phyloP scores from a whole-genome alignment of 2,113 vertebrate genomes.

The Mormoops blainvillei region DNA sequence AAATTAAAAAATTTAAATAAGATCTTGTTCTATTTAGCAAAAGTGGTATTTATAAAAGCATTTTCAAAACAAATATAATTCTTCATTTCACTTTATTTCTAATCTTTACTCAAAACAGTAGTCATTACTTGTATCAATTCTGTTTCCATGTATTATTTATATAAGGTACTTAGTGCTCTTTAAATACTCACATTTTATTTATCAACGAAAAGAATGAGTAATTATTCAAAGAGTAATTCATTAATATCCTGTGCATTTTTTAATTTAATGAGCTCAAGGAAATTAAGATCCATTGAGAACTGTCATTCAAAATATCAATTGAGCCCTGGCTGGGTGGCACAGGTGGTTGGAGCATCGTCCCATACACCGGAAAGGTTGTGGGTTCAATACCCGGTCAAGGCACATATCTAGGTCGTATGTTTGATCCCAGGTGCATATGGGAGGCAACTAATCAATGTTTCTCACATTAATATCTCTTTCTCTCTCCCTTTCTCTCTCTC shows the following conservation, averaged over 20 bases:
- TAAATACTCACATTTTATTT: background rate
- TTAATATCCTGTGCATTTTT: background rate
- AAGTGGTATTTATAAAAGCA: background rate
- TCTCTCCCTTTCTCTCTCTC: no score
- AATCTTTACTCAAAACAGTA: background rate
- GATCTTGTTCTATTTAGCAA: background rate
- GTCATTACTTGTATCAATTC: background rate
- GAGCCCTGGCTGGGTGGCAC: no score
- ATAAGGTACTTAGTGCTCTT: background rate
- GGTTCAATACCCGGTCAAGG: no score
- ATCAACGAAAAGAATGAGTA: background rate
- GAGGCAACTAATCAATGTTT: no score
- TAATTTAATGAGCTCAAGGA: background rate
- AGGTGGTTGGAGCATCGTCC: no score
- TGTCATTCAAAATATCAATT: background rate
- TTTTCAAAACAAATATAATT: background rate
- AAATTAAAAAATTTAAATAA: background rate
- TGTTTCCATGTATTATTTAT: background rate
- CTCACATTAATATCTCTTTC: no score
- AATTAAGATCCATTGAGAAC: slow-evolving; percentile 18
- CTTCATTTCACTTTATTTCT: background rate
- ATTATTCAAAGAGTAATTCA: background rate
- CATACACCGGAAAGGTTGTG: no score
- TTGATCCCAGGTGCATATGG: no score
- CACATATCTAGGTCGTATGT: no score